A percentile compares a stretch with the other conserved stretches of the same genome.
These are phyloP conservation scores for Zenarchopterus dispar DNA, from an alignment of 2,797 vertebrate species.

Conservation along the genomic window DNA sequence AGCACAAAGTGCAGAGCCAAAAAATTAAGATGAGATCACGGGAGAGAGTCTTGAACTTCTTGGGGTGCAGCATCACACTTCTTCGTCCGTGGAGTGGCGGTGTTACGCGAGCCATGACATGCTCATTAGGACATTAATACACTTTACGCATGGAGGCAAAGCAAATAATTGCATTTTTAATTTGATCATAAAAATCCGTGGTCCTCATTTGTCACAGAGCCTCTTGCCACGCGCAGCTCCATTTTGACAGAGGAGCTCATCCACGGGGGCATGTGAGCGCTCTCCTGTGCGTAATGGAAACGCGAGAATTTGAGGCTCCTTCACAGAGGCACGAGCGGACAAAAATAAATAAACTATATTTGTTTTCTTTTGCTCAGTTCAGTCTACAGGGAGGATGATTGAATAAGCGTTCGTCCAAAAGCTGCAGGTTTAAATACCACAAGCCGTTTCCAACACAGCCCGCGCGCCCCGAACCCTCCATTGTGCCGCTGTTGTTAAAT, in stretches of 20 bases:
- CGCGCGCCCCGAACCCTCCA: not conserved
- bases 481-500: not conserved
- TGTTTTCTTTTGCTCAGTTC: too few relatives aligned
- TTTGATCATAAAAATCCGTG: too few relatives aligned
- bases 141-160: slow-evolving; percentile 12
- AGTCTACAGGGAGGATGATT: too few relatives aligned
- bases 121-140: not conserved
- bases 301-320: slow-evolving; percentile 19
- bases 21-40: not conserved
- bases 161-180: not conserved
- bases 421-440: not conserved
- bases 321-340: not conserved
- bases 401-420: too few relatives aligned
- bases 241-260: slow-evolving; percentile 34
- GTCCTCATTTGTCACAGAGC: slow-evolving; percentile 13
- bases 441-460: slow-evolving; percentile 1
- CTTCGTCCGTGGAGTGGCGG: slow-evolving; percentile 19
- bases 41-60: slow-evolving; percentile 52
- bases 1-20: not conserved
- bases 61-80: slow-evolving; percentile 11
- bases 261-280: slow-evolving; percentile 43
- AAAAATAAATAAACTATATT: not conserved
- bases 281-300: slow-evolving; percentile 68
- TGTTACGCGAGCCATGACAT: slow-evolving; percentile 19
- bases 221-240: slow-evolving; percentile 40